Base-by-base conservation (phyloP, 2,888 invertebrate species). In the Rhodophaea formosa region DNA sequence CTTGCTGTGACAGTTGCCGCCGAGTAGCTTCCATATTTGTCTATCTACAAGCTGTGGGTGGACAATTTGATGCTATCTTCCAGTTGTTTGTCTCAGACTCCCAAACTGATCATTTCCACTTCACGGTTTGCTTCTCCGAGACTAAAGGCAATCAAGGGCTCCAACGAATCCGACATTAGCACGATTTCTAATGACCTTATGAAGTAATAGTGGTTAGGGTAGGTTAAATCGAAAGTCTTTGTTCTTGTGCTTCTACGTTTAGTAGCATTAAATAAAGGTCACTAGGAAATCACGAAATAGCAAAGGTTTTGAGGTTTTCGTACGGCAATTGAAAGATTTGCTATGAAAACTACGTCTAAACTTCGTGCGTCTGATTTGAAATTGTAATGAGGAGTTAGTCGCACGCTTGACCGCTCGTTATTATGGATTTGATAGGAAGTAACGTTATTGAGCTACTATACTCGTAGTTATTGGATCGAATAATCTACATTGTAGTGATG, bases 341-440 rank as follows among this genome's bases (percentile, higher is more conserved):
- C 35, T 52, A 39, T 52, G 39, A 52, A 44, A 43, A 53, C 8
- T 39, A 7, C 47, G 47, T 46, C 17, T 14, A 23, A 23, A 46
- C 60, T 65, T 59, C 61, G 65, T 59, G 62, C 62, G 65, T 62
- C 62, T 63, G 56, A 77, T 77, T 78, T 75, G 65, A 71, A 80
- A 73, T 80, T 75, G 62, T 72, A 79, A 78, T 78, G 66, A 70
- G 64, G 61, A 47, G 59, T 64, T 66, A 65, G 62, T 64, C 64
- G 55, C 61, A 71, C 69, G 79, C 75, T 72, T 74, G 75, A 75
- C 72, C 69, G 70, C 68, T 62, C 75, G 65, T 65, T 67, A 60
- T 68, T 71, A 70, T 69, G 71, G 10, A n/a, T 14, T 30, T 30
- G 62, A 64, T 63, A 73, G 75, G 72, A 74, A 75, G 67, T 68